Base-by-base conservation (phyloP, 2,888 invertebrate species). In the Dolichomitus sp. region DNA sequence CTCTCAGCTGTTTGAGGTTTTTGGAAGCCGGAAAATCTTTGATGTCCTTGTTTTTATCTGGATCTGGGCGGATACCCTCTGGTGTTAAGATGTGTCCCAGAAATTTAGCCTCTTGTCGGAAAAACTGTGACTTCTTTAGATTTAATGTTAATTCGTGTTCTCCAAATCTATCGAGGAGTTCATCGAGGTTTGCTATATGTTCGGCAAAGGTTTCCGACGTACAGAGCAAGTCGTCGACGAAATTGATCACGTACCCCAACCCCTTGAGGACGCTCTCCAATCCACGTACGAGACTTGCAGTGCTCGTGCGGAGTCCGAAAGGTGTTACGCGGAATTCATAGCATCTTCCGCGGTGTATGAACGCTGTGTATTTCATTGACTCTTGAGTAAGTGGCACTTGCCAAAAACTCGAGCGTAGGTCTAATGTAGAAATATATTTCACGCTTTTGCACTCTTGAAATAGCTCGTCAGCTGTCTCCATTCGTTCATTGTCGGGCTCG, bases 11-110 rank as follows among this genome's bases (percentile, higher is more conserved):
- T 70, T 86, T 86, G 0, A 63, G 11, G 2, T 77, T 86, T 19
- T 33, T 63, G 0, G 87, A 86, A 9, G 12, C 19, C 9, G 83
- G 85, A 48, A 84, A 87, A 33, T 83, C 17, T 40, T 77, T 52
- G 17, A 89, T 77, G 6, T 80, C 73, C 23, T 48, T 48, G n/a
- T 81, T n/a, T 63, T 87, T 87, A 0, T 84, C 83, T 7, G 84
- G 79, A 42, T 89, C 86, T 1, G 84, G 80, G 0, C 12, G 23
- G 0, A 88, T 83, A 1, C 88, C 88, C 7, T 80, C 54, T 0
- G 66, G 4, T 5, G 23, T 23, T 23, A 23, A 2, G 23, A 23
- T 23, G 23, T 23, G 23, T 23, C 23, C 23, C 2, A 23, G 2
- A 2, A 23, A 23, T 23, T 23, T 23, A 1, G 23, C 23, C 2